Conservation (phyloP, 2,888 invertebrate species). For the Augochlorella aurata region DNA sequence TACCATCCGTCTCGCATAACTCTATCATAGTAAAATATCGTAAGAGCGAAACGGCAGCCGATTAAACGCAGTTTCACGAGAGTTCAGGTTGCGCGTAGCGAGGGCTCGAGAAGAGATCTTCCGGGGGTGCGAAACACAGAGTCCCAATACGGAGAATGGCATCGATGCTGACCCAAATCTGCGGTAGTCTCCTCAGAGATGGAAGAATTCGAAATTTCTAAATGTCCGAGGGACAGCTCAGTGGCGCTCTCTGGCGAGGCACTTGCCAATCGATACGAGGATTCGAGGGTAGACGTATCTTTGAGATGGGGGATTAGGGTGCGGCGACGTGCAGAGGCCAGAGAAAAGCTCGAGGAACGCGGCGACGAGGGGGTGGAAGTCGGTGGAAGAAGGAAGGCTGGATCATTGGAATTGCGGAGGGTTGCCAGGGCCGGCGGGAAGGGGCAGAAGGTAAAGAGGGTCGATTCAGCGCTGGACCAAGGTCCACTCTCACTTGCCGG, state of each 20-base stretch:
- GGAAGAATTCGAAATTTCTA: slow-evolving; percentile 20
- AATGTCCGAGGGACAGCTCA: slow-evolving; percentile 42
- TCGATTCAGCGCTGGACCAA: slow-evolving; percentile 81
- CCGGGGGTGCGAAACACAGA: not conserved
- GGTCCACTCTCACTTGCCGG: slow-evolving; percentile 80
- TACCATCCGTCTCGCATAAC: no score
- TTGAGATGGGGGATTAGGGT: slow-evolving; percentile 80
- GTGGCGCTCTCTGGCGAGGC: slow-evolving; percentile 78
- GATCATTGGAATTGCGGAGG: slow-evolving; percentile 61
- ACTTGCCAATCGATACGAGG: slow-evolving; percentile 78
- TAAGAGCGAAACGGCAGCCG: not conserved
- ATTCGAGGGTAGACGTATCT: slow-evolving; percentile 76
- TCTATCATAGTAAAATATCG: no score
- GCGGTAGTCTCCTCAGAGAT: not conserved
- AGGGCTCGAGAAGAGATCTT: not conserved
- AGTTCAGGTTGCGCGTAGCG: not conserved
- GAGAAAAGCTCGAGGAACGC: slow-evolving; percentile 69
- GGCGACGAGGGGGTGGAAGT: slow-evolving; percentile 64
- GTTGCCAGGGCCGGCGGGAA: slow-evolving; percentile 62
- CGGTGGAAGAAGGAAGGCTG: slow-evolving; percentile 60
- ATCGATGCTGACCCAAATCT: not conserved
- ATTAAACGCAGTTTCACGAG: not conserved
- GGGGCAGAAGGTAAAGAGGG: slow-evolving; percentile 75
- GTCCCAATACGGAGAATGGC: not conserved
- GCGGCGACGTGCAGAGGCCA: slow-evolving; percentile 77